Evolutionary conservation across 2,113 vertebrate genomes (phyloP).

Genomic region (Callithrix jacchus): DNA sequence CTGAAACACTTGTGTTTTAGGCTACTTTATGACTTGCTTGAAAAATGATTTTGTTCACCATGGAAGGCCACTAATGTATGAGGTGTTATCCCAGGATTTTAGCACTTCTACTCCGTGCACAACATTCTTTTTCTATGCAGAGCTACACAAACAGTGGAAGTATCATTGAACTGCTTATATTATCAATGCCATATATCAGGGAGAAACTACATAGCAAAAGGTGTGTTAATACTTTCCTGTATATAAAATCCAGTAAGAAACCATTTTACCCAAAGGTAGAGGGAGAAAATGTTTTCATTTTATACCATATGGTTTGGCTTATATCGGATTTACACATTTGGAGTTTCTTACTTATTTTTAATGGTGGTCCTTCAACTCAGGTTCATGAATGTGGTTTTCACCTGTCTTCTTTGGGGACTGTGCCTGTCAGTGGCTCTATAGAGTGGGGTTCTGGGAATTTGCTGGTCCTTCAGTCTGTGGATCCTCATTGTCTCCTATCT

Average conservation of each 20-base stretch:
- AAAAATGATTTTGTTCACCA: conserved; percentile 85
- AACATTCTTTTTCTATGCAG: conserved; percentile 68
- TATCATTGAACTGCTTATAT: conserved; percentile 68
- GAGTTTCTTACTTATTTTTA: conserved; percentile 62
- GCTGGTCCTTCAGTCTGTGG: neutral
- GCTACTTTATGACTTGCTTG: conserved; percentile 84
- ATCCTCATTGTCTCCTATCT: neutral
- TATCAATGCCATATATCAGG: conserved; percentile 72
- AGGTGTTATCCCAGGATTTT: conserved; percentile 80
- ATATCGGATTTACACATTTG: conserved; percentile 62
- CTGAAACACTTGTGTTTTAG: conserved; percentile 84
- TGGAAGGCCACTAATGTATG: conserved; percentile 81
- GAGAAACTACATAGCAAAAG: conserved; percentile 64
- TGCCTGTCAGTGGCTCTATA: neutral
- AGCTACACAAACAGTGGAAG: conserved; percentile 69
- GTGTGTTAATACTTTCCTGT: conserved; percentile 63
- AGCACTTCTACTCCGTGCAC: conserved; percentile 68
- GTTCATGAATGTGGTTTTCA: conserved; percentile 38
- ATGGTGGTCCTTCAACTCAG: conserved; percentile 34
- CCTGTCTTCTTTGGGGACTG: conserved; percentile 24
- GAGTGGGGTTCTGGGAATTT: neutral
- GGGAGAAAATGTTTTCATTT: conserved; percentile 72
- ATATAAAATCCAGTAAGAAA: conserved; percentile 68
- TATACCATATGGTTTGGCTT: conserved; percentile 69
- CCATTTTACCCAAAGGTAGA: conserved; percentile 54